Evolutionary conservation across 2,888 invertebrate genomes (phyloP), one percentile per base, ranked within the genome.

Genomic region (Himalopsyche tibetana): DNA sequence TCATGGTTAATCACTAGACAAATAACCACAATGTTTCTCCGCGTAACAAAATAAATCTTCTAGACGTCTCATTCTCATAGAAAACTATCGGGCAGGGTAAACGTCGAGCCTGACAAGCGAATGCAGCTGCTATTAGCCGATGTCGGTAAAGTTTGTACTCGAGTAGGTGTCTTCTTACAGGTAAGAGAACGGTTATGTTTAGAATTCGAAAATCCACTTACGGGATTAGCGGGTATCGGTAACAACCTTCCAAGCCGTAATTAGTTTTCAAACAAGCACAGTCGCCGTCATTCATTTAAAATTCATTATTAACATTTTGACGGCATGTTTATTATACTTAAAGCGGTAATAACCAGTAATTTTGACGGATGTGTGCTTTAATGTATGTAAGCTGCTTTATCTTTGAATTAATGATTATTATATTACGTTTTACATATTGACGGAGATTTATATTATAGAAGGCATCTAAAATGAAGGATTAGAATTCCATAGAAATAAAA

Each of bases 91-190:
- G 63, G 19, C 63, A 19, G 63, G 19, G 19, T 51, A 17, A 42
- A 81, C 45, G 19, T 40, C 9, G 28, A 17, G 38, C 17, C 81
- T n/a, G 81, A 81, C 45, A 81, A n/a, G 81, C n/a, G 42, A 45
- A 28, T 81, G 81, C 81, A 81, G 19, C 80, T 42, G 19, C 81
- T 81, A 81, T 45, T 81, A 81, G 81, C 81, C 40, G 81, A 63
- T 63, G 63, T 63, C 6, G 19, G 63, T 63, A 63, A 63, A 63
- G 19, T 63, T 63, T 19, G 63, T 6, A 63, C 19, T 63, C n/a
- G 9, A 45, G 17, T 45, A 42, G 80, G 19, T 80, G n/a, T 28
- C 81, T 19, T 15, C 42, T 40, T 45, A 81, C 81, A 80, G 40
- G 80, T 45, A 45, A 51, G 81, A 19, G n/a, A 81, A 45, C 81